A percentile compares a stretch with the other conserved stretches of the same genome.
These are phyloP conservation scores for Hydrolagus colliei DNA, from an alignment of 2,797 vertebrate species.

Conservation along the genomic window DNA sequence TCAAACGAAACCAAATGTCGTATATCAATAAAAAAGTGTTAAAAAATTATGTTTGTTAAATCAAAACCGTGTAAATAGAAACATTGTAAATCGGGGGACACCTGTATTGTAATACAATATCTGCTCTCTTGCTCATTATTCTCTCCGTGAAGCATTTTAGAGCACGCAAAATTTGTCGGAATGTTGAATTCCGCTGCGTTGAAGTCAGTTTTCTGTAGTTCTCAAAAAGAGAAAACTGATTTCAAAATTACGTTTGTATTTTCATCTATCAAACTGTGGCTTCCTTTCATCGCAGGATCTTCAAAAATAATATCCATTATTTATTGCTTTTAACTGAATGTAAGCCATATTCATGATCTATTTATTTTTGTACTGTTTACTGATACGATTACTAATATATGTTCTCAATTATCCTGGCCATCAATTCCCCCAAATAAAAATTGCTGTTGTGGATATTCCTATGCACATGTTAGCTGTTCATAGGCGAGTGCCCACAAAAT, in stretches of 20 bases:
- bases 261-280: background rate
- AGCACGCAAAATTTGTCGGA: background rate
- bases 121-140: no score
- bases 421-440: no score
- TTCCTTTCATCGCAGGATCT: background rate
- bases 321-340: background rate
- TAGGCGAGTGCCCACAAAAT: no score
- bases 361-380: background rate
- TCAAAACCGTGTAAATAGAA: no score
- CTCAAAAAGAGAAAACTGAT: background rate
- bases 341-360: background rate
- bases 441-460: no score
- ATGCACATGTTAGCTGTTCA: no score
- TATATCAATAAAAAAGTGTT: no score
- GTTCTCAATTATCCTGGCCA: background rate
- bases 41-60: no score
- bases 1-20: no score
- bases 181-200: background rate
- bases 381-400: background rate
- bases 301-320: background rate
- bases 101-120: background rate
- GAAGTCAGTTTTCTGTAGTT: background rate
- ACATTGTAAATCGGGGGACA: no score
- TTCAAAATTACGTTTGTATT: no score
- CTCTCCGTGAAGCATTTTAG: background rate